A percentile compares a stretch with the other conserved stretches of the same genome.
Conservation (phyloP, 2,113 vertebrate genomes). For the Solenodon paradoxus region DNA sequence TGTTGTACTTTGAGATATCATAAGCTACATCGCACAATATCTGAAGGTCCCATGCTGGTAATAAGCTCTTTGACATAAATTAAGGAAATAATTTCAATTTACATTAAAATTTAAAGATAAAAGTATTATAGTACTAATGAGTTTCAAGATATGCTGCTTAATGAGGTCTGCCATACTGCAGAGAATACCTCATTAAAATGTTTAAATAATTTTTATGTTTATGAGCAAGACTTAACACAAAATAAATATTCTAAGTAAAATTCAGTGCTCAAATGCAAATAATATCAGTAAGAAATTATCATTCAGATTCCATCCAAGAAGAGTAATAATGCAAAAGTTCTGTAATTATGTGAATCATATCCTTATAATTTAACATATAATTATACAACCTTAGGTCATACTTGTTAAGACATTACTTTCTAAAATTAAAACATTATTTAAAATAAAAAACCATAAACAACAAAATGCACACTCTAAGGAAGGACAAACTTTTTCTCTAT, state of each 20-base stretch:
- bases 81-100: slow-evolving; percentile 46
- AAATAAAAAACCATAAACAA: slow-evolving; percentile 11
- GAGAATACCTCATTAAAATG: slow-evolving; percentile 27
- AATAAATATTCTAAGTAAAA: no score
- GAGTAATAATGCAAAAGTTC: not conserved
- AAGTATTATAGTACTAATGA: slow-evolving; percentile 59
- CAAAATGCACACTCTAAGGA: not conserved
- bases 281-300: not conserved
- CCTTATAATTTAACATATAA: not conserved
- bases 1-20: slow-evolving; percentile 75
- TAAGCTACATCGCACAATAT: slow-evolving; percentile 64
- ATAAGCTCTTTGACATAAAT: slow-evolving; percentile 62
- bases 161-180: not conserved
- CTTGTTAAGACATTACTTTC: not conserved
- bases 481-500: not conserved
- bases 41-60: slow-evolving; percentile 37
- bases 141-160: slow-evolving; percentile 26
- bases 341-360: slow-evolving; percentile 4
- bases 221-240: not conserved
- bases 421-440: slow-evolving; percentile 42
- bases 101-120: slow-evolving; percentile 57
- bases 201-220: not conserved
- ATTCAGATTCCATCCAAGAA: slow-evolving; percentile 38
- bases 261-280: not conserved
- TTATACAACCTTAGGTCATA: not conserved